Evolutionary conservation across 2,888 invertebrate genomes (phyloP), one percentile per base, ranked within the genome.

Genomic region (Hemithea aestivaria): DNA sequence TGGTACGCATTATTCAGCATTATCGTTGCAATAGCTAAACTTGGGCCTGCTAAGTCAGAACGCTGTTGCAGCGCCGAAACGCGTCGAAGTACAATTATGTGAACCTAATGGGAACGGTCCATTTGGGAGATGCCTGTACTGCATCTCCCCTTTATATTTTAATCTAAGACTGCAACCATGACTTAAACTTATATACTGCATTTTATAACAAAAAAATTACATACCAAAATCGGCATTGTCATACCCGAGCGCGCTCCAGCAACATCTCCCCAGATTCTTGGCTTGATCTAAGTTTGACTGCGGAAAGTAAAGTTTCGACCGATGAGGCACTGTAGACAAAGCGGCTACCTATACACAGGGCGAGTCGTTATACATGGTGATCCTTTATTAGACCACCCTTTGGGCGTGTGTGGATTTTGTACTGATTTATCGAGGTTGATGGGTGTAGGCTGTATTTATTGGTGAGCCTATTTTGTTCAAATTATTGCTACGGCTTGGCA

Each of bases 201-300:
- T n/a, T n/a, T n/a, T n/a, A n/a, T n/a, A 9, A 16, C 16, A 4
- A 20, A 20, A 21, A 12, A 16, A 5, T 30, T 57, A 58, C 76
- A 73, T 65, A 77, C 69, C 16, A 30, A 56, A 66, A 48, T 50
- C 2, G 36, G 56, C 12, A 0, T 8, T 27, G 56, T 45, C 75
- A 73, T 60, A 73, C 62, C 22, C 1, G 2, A 20, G 2, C 42
- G 10, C 5, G 6, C 54, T 53, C 60, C 45, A 10, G 10, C 5
- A 1, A 37, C n/a, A 47, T 61, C 48, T 48, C 49, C 50, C 46
- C 58, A 71, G 67, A 72, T 73, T 70, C 68, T 62, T 62, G 54
- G 64, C 69, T 69, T 74, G 80, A 82, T 81, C 75, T 76, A 81
- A 80, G 82, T 83, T 84, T 79, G 77, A 77, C 74, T 81, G 73